Conservation (phyloP, 2,113 vertebrate genomes). For the Silurus meridionalis region DNA sequence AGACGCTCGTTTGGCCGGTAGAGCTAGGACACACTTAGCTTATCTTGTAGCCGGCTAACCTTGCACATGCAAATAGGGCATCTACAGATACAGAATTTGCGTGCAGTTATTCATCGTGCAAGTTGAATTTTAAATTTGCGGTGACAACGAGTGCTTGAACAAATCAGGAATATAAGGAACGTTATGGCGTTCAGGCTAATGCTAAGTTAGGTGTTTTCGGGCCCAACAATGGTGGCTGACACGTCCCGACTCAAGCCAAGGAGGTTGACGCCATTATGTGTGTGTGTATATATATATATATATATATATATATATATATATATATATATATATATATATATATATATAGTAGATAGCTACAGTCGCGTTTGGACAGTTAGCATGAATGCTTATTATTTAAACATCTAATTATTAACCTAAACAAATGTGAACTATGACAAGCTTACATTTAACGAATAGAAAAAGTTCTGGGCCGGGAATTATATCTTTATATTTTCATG, state of each 20-base stretch:
- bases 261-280: slow-evolving; percentile 47
- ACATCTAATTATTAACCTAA: background rate
- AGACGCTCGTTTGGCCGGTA: background rate
- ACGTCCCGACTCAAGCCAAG: slow-evolving; percentile 30
- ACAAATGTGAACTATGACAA: no score
- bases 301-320: background rate
- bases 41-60: background rate
- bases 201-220: background rate
- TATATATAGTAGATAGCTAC: no score
- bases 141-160: no score
- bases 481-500: background rate
- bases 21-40: background rate
- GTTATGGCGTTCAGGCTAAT: background rate
- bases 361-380: background rate
- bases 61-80: background rate
- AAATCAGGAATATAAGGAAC: background rate
- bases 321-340: background rate
- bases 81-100: background rate
- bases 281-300: background rate
- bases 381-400: background rate
- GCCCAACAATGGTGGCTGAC: slow-evolving; percentile 56
- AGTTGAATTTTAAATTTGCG: background rate
- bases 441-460: background rate
- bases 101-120: no score
- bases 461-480: background rate